A percentile compares a stretch with the other conserved stretches of the same genome.
Evolutionary conservation across 2,113 vertebrate genomes (phyloP).

Genomic region (Pseudorasbora parva): DNA sequence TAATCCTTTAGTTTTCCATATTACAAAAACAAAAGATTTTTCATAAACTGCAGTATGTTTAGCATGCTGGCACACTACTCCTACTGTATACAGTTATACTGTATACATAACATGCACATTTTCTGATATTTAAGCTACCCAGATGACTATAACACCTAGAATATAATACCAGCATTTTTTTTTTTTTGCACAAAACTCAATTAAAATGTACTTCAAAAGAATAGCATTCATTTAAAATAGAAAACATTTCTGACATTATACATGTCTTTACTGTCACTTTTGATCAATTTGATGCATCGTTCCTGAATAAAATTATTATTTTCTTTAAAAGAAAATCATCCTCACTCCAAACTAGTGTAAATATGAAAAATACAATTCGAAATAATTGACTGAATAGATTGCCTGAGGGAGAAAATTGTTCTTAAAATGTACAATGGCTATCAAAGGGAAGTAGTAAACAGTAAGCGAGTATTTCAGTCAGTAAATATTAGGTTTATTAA

Average conservation of each 20-base stretch:
- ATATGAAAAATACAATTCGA: background rate
- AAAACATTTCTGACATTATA: background rate
- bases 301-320: background rate
- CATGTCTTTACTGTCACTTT: background rate
- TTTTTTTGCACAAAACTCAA: background rate
- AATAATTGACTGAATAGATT: background rate
- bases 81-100: too few species aligned
- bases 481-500: background rate
- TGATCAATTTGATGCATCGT: background rate
- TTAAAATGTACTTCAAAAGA: background rate
- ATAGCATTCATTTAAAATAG: background rate
- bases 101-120: background rate
- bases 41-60: background rate
- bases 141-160: background rate
- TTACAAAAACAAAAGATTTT: background rate
- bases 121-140: background rate
- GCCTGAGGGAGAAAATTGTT: background rate
- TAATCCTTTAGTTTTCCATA: background rate
- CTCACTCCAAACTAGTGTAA: background rate
- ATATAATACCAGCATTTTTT: background rate
- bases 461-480: background rate
- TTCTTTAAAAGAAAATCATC: background rate
- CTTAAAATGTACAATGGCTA: background rate
- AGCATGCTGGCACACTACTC: background rate
- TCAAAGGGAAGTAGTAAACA: background rate